phyloP scores from a whole-genome alignment of 92 coral and sea anemone species.

The Epizoanthus ramosus region DNA sequence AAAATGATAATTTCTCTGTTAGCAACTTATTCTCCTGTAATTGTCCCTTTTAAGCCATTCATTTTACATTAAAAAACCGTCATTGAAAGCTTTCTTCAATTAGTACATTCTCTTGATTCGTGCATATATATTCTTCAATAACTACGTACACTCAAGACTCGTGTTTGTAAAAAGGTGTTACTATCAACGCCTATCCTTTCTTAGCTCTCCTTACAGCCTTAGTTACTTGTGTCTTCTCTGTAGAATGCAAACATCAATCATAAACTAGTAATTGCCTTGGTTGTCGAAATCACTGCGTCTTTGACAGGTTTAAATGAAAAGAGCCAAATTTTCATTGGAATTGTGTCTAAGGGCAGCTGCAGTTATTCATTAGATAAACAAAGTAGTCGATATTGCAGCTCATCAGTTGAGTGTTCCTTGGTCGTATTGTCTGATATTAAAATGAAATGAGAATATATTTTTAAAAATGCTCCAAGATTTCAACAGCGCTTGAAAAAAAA shows the following conservation, averaged over 20 bases:
- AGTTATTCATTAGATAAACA: neutral
- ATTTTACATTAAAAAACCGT: neutral
- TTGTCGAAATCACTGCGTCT: neutral
- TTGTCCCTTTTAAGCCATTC: neutral
- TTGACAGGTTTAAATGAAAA: neutral
- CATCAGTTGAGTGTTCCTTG: neutral
- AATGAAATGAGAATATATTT: neutral
- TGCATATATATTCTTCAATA: neutral
- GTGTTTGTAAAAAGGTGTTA: too few relatives aligned
- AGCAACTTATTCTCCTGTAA: neutral
- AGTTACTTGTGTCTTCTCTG: neutral
- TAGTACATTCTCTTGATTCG: neutral
- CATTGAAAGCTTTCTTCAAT: neutral
- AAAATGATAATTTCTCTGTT: neutral
- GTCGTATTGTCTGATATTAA: neutral
- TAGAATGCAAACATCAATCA: neutral
- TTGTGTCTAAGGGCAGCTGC: neutral
- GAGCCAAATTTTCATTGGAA: neutral
- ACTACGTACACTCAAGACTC: neutral
- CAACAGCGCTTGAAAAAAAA: too few relatives aligned
- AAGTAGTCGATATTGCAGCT: neutral
- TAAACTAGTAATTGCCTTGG: neutral
- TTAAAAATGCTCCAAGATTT: neutral
- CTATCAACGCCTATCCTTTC: neutral
- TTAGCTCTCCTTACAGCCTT: slow-evolving; percentile 3